Evolutionary conservation across 1,140 invertebrate species (phyloP), one percentile per base, ranked within the genome.

Genomic region (Cherax quadricarinatus): DNA sequence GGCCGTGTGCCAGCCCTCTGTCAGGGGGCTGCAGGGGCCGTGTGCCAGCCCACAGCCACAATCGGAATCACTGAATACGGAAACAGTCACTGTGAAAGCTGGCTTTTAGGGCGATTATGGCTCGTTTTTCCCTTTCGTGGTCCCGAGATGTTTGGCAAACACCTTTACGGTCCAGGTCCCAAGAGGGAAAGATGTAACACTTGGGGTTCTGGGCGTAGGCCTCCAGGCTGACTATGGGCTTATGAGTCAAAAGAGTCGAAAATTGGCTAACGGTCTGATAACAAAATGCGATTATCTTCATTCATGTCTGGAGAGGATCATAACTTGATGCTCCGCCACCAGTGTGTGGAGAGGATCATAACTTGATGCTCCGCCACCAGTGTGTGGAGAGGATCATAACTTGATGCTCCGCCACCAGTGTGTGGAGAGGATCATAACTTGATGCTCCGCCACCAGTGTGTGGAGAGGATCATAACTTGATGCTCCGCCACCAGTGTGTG

Each of bases 191-290:
- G 21, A 21, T 70, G 66, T 5, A 18, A 5, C 21, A 18, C 21
- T 18, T 70, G 14, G 5, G 12, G 12, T 21, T 21, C 3, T 18
- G 66, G 66, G 21, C 14, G 18, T 18, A 21, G 0, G 30, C 30
- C 30, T 41, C 30, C 30, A 41, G 14, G 66, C 66, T 21, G 66
- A 21, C 66, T 18, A 5, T 3, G 14, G 18, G 66, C 66, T 70
- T 70, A 70, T 21, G 14, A 70, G 66, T 70, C 66, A 70, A 70
- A 70, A 70, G 66, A 70, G 66, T 70, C 66, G 66, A 70, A 70
- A 70, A 70, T 70, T 70, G 66, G 66, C 66, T 70, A 70, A 70
- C 66, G 12, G 5, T 6, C 66, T 70, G 66, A 70, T 70, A 70
- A 21, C 66, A 70, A 21, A 70, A 70, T 70, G 66, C 66, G 12